Base-by-base conservation (phyloP, 2,888 invertebrate genomes). In the Acrobasis consociella region DNA sequence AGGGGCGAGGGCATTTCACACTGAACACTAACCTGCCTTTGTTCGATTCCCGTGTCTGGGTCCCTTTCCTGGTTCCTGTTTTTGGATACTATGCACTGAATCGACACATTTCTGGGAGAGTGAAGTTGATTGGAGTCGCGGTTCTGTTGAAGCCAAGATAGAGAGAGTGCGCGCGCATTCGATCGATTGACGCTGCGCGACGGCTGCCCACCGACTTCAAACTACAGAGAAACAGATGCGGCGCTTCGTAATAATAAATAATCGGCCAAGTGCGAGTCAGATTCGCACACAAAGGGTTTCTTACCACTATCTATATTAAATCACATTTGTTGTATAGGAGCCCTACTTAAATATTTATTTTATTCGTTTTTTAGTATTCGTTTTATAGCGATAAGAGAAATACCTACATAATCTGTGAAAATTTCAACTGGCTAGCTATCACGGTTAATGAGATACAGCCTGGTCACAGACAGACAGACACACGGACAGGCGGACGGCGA, bases 101-200 rank as follows among this genome's bases (percentile, higher is more conserved):
- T 87, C 82, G 81, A 86, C 82, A 84, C 91, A 91, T 91, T 87
- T 91, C 91, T 89, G 22, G 83, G 83, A 86, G 86, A 85, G 82
- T 78, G 80, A 85, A 81, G 85, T 80, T 80, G 81, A 85, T 81
- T 85, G 85, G 83, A 83, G 81, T 73, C 78, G 81, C 76, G 68
- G 78, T 72, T 81, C 81, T 70, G 78, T 74, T 82, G 79, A 79
- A 82, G 86, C 79, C 77, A 81, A 87, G 81, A 87, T 83, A 86
- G 83, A 77, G 77, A 74, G 77, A 82, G 10, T 91, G 91, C 91
- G 91, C 91, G 91, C 91, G 91, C 91, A 89, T 10, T 50, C 86
- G 86, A 91, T 91, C 91, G 91, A 91, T 91, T 76, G 80, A 71
- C 81, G 86, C 84, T 89, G 91, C 91, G 89, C 85, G 83, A 80